Evolutionary conservation across 2,797 vertebrate species (phyloP).

Genomic region (Macropus fuliginosus): DNA sequence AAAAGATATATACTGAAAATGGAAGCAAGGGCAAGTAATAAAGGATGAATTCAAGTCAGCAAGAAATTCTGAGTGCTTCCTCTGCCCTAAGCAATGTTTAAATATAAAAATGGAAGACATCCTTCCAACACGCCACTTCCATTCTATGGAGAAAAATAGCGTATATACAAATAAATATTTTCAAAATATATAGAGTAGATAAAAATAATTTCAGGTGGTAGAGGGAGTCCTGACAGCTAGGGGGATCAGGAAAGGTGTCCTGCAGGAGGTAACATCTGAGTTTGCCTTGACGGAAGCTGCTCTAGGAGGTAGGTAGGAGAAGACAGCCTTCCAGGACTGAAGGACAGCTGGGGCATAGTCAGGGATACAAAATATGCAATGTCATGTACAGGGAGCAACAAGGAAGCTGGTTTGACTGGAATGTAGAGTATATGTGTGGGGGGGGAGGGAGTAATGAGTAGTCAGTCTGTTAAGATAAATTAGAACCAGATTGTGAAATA

Average conservation of each 20-base stretch:
- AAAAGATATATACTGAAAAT: neutral
- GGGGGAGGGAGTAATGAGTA: neutral
- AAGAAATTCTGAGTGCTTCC: neutral
- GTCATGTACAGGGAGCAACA: neutral
- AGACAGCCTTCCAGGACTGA: neutral
- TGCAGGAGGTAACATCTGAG: neutral
- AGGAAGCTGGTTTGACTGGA: neutral
- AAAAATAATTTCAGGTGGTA: neutral
- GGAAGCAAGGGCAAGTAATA: neutral
- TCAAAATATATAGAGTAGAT: neutral
- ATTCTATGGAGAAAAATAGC: neutral
- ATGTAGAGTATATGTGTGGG: neutral
- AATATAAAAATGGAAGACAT: neutral
- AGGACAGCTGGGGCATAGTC: neutral
- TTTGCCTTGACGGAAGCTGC: neutral
- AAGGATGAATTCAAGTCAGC: neutral
- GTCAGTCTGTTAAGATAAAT: neutral
- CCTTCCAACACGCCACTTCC: neutral
- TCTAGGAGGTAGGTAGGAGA: neutral
- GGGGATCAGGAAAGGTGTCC: neutral
- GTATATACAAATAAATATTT: neutral
- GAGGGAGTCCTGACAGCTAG: neutral
- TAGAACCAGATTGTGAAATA: neutral
- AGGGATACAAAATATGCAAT: neutral
- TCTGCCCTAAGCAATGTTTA: neutral